phyloP scores from a whole-genome alignment of 2,797 vertebrate species.

The Galaxias olidus region DNA sequence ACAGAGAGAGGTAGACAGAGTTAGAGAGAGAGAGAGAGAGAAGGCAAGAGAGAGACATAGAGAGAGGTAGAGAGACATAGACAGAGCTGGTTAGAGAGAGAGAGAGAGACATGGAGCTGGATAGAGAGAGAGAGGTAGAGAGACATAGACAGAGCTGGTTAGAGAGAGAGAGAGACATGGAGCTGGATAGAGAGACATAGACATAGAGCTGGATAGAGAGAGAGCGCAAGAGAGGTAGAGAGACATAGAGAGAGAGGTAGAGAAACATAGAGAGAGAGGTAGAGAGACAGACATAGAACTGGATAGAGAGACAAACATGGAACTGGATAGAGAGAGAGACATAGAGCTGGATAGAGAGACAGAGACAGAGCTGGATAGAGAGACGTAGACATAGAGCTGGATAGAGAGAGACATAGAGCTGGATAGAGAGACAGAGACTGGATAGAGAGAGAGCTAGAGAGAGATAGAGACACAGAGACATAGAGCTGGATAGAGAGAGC shows the following conservation, averaged over 20 bases:
- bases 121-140: no score
- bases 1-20: no score
- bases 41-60: neutral
- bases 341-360: slow-evolving; percentile 21
- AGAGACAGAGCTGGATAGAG: no score
- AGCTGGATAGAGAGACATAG: no score
- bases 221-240: neutral
- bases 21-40: neutral
- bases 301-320: no score
- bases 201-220: neutral
- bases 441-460: no score
- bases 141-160: slow-evolving; percentile 15
- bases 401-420: neutral
- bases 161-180: slow-evolving; percentile 29
- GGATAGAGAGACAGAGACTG: neutral
- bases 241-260: no score
- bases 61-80: neutral
- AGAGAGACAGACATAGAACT: no score
- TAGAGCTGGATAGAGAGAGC: slow-evolving; percentile 23
- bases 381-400: neutral
- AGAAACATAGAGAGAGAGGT: no score
- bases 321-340: slow-evolving; percentile 27
- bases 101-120: no score
- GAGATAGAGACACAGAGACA: slow-evolving; percentile 1
- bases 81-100: neutral